Conservation (phyloP, 2,797 vertebrate genomes). For the Danio aesculapii region DNA sequence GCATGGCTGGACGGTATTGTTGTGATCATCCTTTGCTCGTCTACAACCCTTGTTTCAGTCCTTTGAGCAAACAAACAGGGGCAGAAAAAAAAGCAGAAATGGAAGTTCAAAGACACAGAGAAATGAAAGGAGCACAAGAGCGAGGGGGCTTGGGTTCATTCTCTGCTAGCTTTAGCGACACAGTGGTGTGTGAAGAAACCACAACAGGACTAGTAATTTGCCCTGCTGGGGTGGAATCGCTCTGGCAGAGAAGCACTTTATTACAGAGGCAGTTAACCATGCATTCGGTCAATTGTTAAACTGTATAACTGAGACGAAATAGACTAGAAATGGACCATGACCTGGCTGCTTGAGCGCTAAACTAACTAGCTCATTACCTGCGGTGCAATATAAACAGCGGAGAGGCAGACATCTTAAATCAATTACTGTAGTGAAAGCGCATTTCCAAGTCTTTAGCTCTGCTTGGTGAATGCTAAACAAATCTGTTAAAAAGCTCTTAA, state of each 20-base stretch:
- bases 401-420: slow-evolving; percentile 11
- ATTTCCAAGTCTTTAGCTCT: neutral
- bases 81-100: slow-evolving; percentile 20
- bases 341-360: neutral
- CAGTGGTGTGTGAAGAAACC: slow-evolving; percentile 12
- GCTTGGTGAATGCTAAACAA: neutral
- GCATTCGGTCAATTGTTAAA: slow-evolving; percentile 31
- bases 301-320: slow-evolving; percentile 5
- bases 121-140: slow-evolving; percentile 5
- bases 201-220: slow-evolving; percentile 14
- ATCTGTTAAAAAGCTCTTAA: neutral
- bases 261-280: neutral
- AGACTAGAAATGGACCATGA: slow-evolving; percentile 1
- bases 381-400: slow-evolving; percentile 11
- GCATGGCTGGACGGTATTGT: slow-evolving; percentile 11
- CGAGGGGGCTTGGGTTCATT: slow-evolving; percentile 22
- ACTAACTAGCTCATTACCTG: slow-evolving; percentile 17
- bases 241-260: slow-evolving; percentile 26
- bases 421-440: neutral
- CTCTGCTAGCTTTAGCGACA: slow-evolving; percentile 16
- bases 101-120: slow-evolving; percentile 23
- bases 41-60: slow-evolving; percentile 26
- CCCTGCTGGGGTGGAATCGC: slow-evolving; percentile 23
- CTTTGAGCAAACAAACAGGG: slow-evolving; percentile 16
- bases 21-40: slow-evolving; percentile 2